These are phyloP conservation scores for Echiichthys vipera DNA, from an alignment of 2,797 vertebrate species.

Conservation along the genomic window DNA sequence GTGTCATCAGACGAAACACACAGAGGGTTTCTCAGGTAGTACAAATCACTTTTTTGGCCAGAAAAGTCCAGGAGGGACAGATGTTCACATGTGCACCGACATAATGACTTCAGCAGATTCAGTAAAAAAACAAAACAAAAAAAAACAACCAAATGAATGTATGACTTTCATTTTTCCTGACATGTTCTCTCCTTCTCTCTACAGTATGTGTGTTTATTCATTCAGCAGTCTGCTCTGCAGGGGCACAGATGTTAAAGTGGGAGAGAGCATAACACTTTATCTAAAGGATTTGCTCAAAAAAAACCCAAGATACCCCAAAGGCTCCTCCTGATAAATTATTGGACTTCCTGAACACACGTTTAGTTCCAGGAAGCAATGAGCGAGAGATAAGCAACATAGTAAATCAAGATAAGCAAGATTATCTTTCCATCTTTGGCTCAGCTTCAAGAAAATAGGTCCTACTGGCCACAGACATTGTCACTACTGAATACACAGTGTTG, in stretches of 20 bases:
- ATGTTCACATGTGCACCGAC: slow-evolving; percentile 38
- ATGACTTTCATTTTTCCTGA: slow-evolving; percentile 36
- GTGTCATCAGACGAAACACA: background rate
- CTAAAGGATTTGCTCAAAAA: slow-evolving; percentile 17
- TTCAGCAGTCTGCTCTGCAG: slow-evolving; percentile 1
- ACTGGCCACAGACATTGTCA: slow-evolving; percentile 5
- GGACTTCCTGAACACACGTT: slow-evolving; percentile 21
- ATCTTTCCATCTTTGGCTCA: background rate
- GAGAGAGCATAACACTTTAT: slow-evolving; percentile 18
- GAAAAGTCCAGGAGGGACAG: slow-evolving; percentile 29
- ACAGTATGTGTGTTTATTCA: slow-evolving; percentile 14
- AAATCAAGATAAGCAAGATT: slow-evolving; percentile 1
- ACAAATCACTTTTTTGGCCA: background rate
- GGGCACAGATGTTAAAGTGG: slow-evolving; percentile 51
- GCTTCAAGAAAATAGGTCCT: background rate
- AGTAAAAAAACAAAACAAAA: background rate
- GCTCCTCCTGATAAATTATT: slow-evolving; percentile 7
- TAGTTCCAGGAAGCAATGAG: slow-evolving; percentile 1
- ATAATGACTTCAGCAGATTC: slow-evolving; percentile 64
- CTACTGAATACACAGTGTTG: background rate
- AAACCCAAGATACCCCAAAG: slow-evolving; percentile 2
- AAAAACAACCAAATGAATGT: slow-evolving; percentile 14
- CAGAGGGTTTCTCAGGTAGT: slow-evolving; percentile 7
- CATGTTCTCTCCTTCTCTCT: slow-evolving; percentile 38
- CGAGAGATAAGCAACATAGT: background rate